Evolutionary conservation across 2,888 invertebrate species (phyloP).

Genomic region (Oligia latruncula): DNA sequence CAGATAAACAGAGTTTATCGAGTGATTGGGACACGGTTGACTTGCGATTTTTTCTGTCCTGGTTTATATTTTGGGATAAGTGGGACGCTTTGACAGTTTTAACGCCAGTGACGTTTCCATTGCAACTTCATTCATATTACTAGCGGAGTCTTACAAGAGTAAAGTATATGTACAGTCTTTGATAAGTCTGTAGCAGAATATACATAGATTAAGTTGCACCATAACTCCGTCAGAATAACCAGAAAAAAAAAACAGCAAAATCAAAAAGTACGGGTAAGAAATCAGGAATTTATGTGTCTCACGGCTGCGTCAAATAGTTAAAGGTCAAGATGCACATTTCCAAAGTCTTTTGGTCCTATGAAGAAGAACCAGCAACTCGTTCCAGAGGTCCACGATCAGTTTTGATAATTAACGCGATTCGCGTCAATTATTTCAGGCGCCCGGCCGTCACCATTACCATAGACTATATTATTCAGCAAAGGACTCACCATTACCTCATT

Average conservation of each 20-base stretch:
- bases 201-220: not conserved
- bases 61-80: not conserved
- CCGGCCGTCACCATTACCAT: constrained; percentile 30
- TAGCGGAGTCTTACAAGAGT: not conserved
- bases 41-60: constrained; percentile 13
- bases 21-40: constrained; percentile 31
- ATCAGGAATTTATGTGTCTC: not conserved
- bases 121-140: not conserved
- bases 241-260: not conserved
- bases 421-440: constrained; percentile 27
- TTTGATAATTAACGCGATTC: constrained; percentile 29
- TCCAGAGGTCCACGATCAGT: constrained; percentile 2
- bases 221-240: not conserved
- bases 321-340: not conserved
- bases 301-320: too few species aligned
- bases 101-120: not conserved
- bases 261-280: not conserved
- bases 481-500: constrained; percentile 34
- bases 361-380: not conserved
- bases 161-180: not conserved
- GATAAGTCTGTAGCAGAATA: too few species aligned
- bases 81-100: not conserved
- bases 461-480: constrained; percentile 33
- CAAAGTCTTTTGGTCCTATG: not conserved
- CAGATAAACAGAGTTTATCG: constrained; percentile 40